Evolutionary conservation across 2,113 vertebrate genomes (phyloP).

Genomic region (Chinchilla lanigera): DNA sequence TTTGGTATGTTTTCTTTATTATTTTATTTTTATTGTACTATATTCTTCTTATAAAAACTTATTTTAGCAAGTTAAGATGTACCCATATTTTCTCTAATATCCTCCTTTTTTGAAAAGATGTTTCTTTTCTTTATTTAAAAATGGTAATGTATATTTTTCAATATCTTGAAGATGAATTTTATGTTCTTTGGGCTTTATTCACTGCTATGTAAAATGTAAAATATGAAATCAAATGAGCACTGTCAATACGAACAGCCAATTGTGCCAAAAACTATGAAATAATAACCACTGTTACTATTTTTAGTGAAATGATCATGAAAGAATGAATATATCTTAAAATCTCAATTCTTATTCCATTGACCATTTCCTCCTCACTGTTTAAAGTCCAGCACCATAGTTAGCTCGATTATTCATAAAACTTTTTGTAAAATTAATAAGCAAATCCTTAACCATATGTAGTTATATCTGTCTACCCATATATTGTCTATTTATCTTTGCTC

Average conservation of each 20-base stretch:
- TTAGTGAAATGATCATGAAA: conserved; percentile 32
- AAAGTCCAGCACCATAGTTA: neutral
- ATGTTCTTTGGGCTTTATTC: neutral
- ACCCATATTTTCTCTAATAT: neutral
- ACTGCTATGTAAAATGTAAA: conserved; percentile 25
- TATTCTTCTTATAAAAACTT: conserved; percentile 33
- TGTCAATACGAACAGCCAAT: neutral
- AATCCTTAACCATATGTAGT: neutral
- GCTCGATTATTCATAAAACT: neutral
- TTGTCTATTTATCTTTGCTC: neutral
- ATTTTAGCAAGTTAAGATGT: neutral
- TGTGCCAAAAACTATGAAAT: neutral
- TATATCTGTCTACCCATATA: neutral
- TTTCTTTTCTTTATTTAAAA: conserved; percentile 26
- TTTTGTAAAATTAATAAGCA: conserved; percentile 9
- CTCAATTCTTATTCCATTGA: neutral
- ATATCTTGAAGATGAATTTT: neutral
- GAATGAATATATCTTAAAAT: conserved; percentile 1
- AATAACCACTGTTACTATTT: neutral
- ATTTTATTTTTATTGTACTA: neutral
- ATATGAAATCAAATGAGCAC: neutral
- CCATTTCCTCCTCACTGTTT: neutral
- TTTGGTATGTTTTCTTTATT: neutral
- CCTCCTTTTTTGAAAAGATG: neutral
- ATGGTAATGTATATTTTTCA: neutral